Percentiles rank a stretch among this genome's conserved stretches.
Evolutionary conservation across 2,797 vertebrate species (phyloP).

Genomic region (Manis javanica): DNA sequence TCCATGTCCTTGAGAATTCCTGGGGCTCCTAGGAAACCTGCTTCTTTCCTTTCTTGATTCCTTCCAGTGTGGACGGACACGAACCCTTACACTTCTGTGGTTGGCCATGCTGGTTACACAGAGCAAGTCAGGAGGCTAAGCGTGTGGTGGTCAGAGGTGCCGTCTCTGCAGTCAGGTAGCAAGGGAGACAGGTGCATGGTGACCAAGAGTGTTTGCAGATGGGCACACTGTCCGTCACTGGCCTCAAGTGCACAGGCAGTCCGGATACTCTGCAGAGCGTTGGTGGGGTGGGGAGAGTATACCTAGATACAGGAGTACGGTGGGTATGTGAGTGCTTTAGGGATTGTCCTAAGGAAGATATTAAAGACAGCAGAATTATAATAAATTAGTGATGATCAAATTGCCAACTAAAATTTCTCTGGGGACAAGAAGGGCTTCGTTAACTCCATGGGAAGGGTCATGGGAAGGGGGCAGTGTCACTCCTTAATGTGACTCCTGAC

Average conservation of each 20-base stretch:
- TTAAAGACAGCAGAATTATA: not conserved
- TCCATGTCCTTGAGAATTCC: not conserved
- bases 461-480: not conserved
- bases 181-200: not conserved
- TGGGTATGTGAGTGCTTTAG: not conserved
- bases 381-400: not conserved
- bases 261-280: not conserved
- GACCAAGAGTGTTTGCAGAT: not conserved
- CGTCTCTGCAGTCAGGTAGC: not conserved
- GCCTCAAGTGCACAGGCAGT: not conserved
- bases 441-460: not conserved
- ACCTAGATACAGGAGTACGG: not conserved
- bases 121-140: not conserved
- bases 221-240: not conserved
- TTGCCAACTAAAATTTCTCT: not conserved
- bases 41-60: conserved; percentile 3
- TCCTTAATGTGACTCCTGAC: not conserved
- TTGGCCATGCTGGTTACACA: not conserved
- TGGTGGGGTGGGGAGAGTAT: not conserved
- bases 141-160: not conserved
- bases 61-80: not conserved
- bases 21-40: not conserved
- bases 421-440: not conserved
- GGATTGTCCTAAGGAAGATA: not conserved
- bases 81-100: not conserved